A percentile compares a stretch with the other conserved stretches of the same genome.
phyloP scores from a whole-genome alignment of 23 tunicate species.

The Ciona savignyi region DNA sequence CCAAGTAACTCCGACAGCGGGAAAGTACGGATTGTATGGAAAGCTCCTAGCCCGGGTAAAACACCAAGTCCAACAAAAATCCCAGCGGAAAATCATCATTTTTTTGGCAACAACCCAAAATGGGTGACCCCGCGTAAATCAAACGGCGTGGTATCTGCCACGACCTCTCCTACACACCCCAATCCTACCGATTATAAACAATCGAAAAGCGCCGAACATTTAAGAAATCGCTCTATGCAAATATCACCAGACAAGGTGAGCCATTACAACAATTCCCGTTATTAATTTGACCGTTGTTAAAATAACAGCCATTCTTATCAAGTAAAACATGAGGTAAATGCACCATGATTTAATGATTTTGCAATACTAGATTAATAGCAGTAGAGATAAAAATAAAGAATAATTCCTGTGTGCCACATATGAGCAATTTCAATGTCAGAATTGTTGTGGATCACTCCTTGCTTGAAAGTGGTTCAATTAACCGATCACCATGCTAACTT shows the following conservation, averaged over 20 bases:
- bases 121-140: not conserved
- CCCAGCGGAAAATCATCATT: not conserved
- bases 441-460: too few species aligned
- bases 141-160: not conserved
- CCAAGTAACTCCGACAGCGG: not conserved
- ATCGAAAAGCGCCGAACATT: not conserved
- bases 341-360: too few species aligned
- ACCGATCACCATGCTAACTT: too few species aligned
- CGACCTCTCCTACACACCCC: not conserved
- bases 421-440: too few species aligned
- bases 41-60: conserved; percentile 8
- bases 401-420: too few species aligned
- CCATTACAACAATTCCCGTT: not conserved
- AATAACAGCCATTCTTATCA: not conserved
- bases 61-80: not conserved
- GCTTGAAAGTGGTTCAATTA: too few species aligned
- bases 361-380: too few species aligned
- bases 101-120: conserved; percentile 5
- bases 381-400: too few species aligned
- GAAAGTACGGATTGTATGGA: conserved; percentile 8
- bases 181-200: not conserved
- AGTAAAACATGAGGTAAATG: too few species aligned
- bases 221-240: not conserved
- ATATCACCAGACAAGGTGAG: not conserved
- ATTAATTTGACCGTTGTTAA: not conserved